Percentiles rank a stretch among this genome's conserved stretches.
Conservation (phyloP, 2,888 invertebrate species). For the Hyposoter didymator region DNA sequence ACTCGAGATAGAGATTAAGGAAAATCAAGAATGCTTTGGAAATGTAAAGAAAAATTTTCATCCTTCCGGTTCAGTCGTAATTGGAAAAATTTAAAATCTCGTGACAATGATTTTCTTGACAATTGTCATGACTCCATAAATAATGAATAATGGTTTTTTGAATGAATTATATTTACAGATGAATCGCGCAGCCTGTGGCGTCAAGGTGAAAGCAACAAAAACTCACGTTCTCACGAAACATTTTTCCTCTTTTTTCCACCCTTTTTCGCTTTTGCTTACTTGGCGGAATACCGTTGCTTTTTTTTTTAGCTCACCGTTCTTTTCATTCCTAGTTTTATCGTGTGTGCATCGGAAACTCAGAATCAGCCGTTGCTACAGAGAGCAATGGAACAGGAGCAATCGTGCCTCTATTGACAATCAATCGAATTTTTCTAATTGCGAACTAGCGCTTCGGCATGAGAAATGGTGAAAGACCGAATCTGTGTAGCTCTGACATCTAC, state of each 20-base stretch:
- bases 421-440: slow-evolving; percentile 69
- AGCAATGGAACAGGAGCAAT: slow-evolving; percentile 56
- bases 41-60: background rate
- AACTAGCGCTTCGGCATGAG: slow-evolving; percentile 41
- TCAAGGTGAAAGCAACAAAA: background rate
- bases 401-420: slow-evolving; percentile 67
- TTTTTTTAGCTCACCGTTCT: slow-evolving; percentile 42
- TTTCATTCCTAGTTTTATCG: slow-evolving; percentile 38
- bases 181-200: background rate
- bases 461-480: slow-evolving; percentile 35
- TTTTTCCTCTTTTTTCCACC: background rate
- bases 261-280: slow-evolving; percentile 24
- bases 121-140: background rate
- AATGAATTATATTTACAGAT: background rate
- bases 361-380: slow-evolving; percentile 25
- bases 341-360: slow-evolving; percentile 22
- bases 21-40: background rate
- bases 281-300: slow-evolving; percentile 26
- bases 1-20: background rate
- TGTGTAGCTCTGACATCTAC: slow-evolving; percentile 2
- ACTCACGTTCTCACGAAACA: background rate
- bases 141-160: background rate
- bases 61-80: background rate
- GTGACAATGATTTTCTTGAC: background rate
- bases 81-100: background rate